Base-by-base conservation (phyloP, 2,888 invertebrate species). In the Ditula angustiorana region DNA sequence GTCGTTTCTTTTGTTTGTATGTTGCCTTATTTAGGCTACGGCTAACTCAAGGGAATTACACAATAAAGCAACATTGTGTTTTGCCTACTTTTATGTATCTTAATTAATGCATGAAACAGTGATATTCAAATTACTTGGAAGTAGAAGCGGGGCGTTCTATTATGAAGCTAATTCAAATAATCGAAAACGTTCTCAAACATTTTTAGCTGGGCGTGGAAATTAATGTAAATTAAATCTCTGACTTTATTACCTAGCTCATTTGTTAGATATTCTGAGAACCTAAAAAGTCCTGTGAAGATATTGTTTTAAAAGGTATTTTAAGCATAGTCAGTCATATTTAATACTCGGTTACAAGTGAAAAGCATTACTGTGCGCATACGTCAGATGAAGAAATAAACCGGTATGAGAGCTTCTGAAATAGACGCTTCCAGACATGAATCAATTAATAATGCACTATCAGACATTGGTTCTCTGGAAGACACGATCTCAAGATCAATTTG, bases 401-500 rank as follows among this genome's bases (percentile, higher is more conserved):
- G 23, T 23, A 11, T 23, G 23, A n/a, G n/a, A 5, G 7, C 26
- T 46, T 8, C n/a, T 23, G n/a, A 23, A 46, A 46, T 46, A 23
- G 23, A 46, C 23, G n/a, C 46, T 46, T 5, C 0, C n/a, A 46
- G 23, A 23, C 23, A 46, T 23, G 23, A 46, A 46, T 5, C 21
- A n/a, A 46, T 46, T 46, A 23, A 23, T 46, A 46, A 23, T 46
- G 23, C 13, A 47, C 47, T 47, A 26, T 26, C 21, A 49, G 16
- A 23, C 13, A 16, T 49, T 23, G 26, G 26, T 46, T 46, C 26
- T 16, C 49, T 11, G 26, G 26, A 10, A 49, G 26, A 26, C 26
- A n/a, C 21, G 26, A 26, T 49, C 26, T n/a, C 7, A 26, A 26
- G 26, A 49, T 26, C 49, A 5, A 26, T 49, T 49, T 49, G 13